Base-by-base conservation (phyloP, 2,797 vertebrate genomes). In the Bradypodion pumilum region DNA sequence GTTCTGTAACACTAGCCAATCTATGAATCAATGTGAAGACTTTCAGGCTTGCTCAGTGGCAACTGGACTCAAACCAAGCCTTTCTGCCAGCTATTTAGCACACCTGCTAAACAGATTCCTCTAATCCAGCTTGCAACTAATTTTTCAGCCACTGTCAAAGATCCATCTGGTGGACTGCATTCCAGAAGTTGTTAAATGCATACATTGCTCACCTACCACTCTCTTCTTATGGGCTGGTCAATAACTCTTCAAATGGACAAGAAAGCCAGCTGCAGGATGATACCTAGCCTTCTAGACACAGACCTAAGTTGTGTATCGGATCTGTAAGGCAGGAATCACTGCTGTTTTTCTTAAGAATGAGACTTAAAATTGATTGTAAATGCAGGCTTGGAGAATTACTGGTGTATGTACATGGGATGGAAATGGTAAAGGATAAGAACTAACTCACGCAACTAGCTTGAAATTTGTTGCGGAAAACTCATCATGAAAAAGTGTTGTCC, bases 81-180 rank as follows among this genome's bases (percentile, higher is more conserved):
- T 86, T 91, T 7, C 7, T 95, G 93, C 93, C 93, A 95, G 93
- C 90, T 89, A 93, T 90, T 83, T 82, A 42, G 90, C 92, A 95
- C 94, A 95, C 95, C 93, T 95, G 95, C 92, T 95, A 92, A 92
- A 94, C 76, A 91, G 87, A 95, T 94, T 94, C 88, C 85, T 94
- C 44, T 80, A 85, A 68, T 74, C 83, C 60, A 44, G 44, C 21
- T 32, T 93, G 92, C 91, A 88, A 91, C 89, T 93, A 92, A 87
- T 4, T 0, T 95, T 95, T 95, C 91, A 91, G 78, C 86, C 81
- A 81, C 82, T 91, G 85, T 59, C 81, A 78, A 74, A 86, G 77
- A 75, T 85, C 68, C 0, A 12, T 74, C 65, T 7, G 0, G 62
- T 66, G 79, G 74, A 73, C 35, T 78, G 77, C 80, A 19, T 85